These are phyloP conservation scores for Steinernema khuongi DNA, from an alignment of 1,140 invertebrate genomes.

Conservation along the genomic window DNA sequence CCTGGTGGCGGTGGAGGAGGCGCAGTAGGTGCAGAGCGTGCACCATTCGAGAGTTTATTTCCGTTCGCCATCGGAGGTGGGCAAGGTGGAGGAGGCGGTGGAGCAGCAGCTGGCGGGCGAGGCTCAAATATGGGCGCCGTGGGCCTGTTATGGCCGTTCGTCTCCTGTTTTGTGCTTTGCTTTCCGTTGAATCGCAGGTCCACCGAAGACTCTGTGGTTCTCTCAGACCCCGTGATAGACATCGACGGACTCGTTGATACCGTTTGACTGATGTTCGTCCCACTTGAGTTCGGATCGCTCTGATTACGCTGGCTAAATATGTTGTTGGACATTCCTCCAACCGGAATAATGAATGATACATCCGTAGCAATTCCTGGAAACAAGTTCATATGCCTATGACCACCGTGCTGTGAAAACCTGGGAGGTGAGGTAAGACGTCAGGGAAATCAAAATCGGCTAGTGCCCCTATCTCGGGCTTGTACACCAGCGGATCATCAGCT, in stretches of 20 bases:
- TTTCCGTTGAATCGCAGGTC: background rate
- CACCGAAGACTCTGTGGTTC: background rate
- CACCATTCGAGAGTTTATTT: no score
- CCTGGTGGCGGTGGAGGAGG: background rate
- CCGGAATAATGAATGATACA: background rate
- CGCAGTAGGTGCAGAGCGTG: no score
- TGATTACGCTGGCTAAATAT: no score
- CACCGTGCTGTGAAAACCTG: background rate
- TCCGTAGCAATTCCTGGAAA: background rate
- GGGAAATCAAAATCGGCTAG: slow-evolving; percentile 37
- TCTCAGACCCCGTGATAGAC: background rate
- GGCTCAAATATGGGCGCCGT: background rate
- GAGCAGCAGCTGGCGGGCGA: no score
- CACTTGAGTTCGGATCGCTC: background rate
- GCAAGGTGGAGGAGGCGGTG: slow-evolving; percentile 35
- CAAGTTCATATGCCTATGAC: background rate
- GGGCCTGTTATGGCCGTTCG: no score
- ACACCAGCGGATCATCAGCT: slow-evolving; percentile 25
- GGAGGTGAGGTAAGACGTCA: slow-evolving; percentile 28
- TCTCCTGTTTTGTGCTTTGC: no score
- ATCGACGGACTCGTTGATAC: background rate
- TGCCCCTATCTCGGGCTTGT: slow-evolving; percentile 27
- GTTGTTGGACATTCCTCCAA: background rate
- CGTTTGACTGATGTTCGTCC: background rate
- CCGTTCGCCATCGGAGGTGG: slow-evolving; percentile 22